Conservation (phyloP, 2,888 invertebrate genomes). For the Tineola bisselliella region DNA sequence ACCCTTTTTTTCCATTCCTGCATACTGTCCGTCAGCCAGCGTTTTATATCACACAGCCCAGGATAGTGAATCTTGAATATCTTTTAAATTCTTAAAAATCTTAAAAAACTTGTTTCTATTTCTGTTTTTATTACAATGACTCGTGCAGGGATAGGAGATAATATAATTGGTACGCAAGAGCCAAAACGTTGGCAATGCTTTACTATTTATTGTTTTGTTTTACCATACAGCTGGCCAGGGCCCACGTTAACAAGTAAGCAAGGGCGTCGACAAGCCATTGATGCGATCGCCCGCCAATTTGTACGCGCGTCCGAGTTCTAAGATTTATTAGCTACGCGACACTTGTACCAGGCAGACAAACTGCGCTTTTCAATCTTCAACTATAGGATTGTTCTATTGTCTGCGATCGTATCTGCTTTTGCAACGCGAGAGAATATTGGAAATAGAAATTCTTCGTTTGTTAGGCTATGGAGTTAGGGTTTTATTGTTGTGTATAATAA, state of each 20-base stretch:
- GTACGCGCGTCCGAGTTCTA: slow-evolving; percentile 45
- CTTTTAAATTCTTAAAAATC: no score
- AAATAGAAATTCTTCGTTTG: no score
- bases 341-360: neutral
- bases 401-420: neutral
- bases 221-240: neutral
- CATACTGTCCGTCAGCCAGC: no score
- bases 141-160: neutral
- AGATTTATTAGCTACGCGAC: slow-evolving; percentile 59
- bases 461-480: no score
- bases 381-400: slow-evolving; percentile 2
- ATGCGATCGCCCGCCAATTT: slow-evolving; percentile 54
- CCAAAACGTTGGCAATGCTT: neutral
- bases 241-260: neutral
- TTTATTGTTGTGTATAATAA: no score
- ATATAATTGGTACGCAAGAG: neutral
- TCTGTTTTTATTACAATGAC: no score
- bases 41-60: no score
- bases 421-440: neutral
- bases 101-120: no score
- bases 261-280: slow-evolving; percentile 19
- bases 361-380: neutral
- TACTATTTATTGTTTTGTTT: neutral
- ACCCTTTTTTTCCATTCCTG: no score
- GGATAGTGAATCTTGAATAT: no score